Base-by-base conservation (phyloP, 1,140 invertebrate species). In the Ooceraea biroi region DNA sequence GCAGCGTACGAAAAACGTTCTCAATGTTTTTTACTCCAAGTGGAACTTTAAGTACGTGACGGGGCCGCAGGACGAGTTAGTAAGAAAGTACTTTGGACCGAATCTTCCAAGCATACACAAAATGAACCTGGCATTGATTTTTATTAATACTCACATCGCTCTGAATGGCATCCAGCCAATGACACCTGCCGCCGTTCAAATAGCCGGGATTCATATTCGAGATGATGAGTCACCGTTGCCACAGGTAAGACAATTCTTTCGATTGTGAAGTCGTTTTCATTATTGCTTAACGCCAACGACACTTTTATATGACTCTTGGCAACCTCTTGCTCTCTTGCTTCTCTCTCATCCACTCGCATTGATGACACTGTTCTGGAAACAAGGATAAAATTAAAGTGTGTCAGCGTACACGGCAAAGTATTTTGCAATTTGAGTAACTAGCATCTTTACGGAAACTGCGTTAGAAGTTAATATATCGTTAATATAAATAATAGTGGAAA, bases 91-190 rank as follows among this genome's bases (percentile, higher is more conserved):
- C 86, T 93, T 95, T 3, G 94, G 93, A 0, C 83, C 91, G 0
- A 82, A 93, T 44, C 84, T 93, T 19, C 94, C 94, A 7, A 66
- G 85, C 0, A 65, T 95, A 11, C 77, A 92, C 0, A 91, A 95
- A 69, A 60, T 95, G n/a, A 95, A 94, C 48, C 84, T 95, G 7
- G 95, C 95, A 41, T 85, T 96, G 50, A 83, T 96, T 11, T 87
- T 96, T 10, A 91, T 94, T 0, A 96, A 96, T 90, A 93, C 94
- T n/a, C 95, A 96, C 91, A 95, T 95, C 66, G 90, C 93, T 1
- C 65, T 96, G 3, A 95, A 94, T 80, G 93, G 93, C 3, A 90
- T 95, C 0, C 93, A 93, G 57, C 94, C 95, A 0, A 90, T 90
- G 14, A 91, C 93, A 1, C 95, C 95, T 0, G 94, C 93, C 44